Evolutionary conservation across 2,888 invertebrate genomes (phyloP), one percentile per base, ranked within the genome.

Genomic region (Tipula unca): DNA sequence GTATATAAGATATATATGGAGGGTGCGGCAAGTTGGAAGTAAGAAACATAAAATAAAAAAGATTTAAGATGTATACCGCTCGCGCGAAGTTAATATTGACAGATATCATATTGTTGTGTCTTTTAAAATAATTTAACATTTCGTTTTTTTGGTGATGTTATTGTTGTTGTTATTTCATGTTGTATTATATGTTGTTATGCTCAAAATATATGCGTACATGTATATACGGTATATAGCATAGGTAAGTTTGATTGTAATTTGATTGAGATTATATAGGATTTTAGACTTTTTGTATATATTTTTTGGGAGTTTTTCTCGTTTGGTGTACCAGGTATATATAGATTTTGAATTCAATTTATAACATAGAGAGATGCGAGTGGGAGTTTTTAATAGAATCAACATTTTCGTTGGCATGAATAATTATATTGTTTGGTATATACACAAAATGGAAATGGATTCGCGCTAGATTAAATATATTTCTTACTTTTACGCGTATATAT

Each of bases 231-330:
- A 48, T 48, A 48, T 48, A n/a, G 10, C 6, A 13, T 25, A 69
- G 69, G 69, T 69, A 69, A 69, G 69, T 69, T 69, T 69, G 69
- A 69, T 69, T 69, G 69, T 69, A 69, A 69, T 69, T 69, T 69
- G 69, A 69, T 69, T 25, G 69, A 69, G 69, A 69, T 69, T 69
- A 69, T 69, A 25, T 69, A 69, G 69, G 69, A 69, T 69, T 69
- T 69, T 25, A 25, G 69, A 69, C 8, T 69, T 69, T 48, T 4
- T 48, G 17, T 48, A 17, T 48, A 48, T 5, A 1, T 8, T 36
- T 48, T 48, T 54, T 69, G 25, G 69, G 69, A 25, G 69, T 69
- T 69, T 20, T 69, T 25, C 13, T 17, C 17, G 17, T 54, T 54
- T 32, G 32, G 32, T 32, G n/a, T n/a, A n/a, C n/a, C n/a, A n/a